These are phyloP conservation scores for Nyctereutes procyonoides DNA, from an alignment of 2,113 vertebrate genomes.

Conservation along the genomic window DNA sequence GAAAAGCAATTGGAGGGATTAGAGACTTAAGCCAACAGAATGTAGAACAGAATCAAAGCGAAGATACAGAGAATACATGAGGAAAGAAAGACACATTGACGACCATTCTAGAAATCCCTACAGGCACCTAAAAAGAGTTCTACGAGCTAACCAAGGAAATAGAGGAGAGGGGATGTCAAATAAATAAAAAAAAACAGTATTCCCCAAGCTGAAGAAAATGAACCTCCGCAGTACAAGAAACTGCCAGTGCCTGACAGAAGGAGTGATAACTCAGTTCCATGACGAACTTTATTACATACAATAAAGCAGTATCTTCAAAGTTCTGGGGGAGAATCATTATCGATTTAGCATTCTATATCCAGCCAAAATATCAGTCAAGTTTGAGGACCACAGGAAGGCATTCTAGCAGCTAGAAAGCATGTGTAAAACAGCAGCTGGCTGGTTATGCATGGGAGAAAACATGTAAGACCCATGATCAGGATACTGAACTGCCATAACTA, in stretches of 20 bases:
- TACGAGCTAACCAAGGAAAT: background rate
- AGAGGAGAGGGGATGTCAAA: background rate
- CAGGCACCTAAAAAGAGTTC: no score
- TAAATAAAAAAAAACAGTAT: background rate
- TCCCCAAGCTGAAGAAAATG: background rate
- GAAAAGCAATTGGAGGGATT: background rate
- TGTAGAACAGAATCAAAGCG: background rate
- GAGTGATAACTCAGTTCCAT: no score
- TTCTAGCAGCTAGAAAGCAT: background rate
- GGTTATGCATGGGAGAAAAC: background rate
- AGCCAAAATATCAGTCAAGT: background rate
- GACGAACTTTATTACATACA: background rate
- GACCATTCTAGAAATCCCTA: background rate
- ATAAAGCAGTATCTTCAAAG: background rate
- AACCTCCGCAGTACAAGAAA: background rate
- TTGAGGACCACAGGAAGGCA: background rate
- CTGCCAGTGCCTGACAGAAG: rapidly evolving
- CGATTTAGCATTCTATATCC: background rate
- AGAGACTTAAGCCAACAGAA: background rate
- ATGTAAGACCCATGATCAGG: no score
- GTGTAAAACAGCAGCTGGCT: background rate
- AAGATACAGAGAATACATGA: background rate
- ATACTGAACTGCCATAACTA: no score
- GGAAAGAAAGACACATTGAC: background rate
- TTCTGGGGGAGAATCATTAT: background rate